Conservation (phyloP, 2,797 vertebrate species). For the Alca torda region DNA sequence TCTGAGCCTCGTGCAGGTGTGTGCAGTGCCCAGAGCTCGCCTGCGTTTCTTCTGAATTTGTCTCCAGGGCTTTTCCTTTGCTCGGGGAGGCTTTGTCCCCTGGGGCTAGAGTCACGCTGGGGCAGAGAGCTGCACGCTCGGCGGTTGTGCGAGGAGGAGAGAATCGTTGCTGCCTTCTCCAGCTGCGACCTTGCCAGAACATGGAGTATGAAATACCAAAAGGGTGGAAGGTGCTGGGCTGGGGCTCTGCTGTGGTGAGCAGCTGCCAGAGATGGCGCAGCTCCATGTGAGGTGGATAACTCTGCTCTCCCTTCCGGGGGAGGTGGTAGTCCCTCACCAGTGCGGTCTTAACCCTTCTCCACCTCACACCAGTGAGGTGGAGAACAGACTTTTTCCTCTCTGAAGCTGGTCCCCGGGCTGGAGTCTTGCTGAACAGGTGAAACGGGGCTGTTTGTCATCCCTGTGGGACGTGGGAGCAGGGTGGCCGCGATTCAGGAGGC, state of each 20-base stretch:
- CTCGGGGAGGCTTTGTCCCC: not conserved
- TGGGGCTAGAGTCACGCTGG: not conserved
- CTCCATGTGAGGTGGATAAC: fast-evolving
- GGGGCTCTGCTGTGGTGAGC: not conserved
- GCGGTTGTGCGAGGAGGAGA: not conserved
- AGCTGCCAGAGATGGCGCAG: not conserved
- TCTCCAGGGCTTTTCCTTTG: not conserved
- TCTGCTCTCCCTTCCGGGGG: not conserved
- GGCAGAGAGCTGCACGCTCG: not conserved
- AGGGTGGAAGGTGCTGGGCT: not conserved
- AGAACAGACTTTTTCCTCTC: not conserved
- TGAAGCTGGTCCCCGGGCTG: not conserved
- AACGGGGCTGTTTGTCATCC: not conserved
- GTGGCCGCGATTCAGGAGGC: not conserved
- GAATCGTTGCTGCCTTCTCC: not conserved
- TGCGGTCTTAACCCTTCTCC: not conserved
- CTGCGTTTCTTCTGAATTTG: not conserved
- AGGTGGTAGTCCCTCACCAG: not conserved
- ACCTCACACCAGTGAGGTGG: no score
- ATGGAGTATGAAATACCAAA: not conserved
- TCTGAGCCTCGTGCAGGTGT: not conserved
- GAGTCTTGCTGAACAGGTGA: not conserved
- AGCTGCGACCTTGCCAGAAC: not conserved
- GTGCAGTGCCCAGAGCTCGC: not conserved
- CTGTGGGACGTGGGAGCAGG: not conserved